Evolutionary conservation across 2,113 vertebrate species (phyloP).

Genomic region (Oreochromis niloticus): DNA sequence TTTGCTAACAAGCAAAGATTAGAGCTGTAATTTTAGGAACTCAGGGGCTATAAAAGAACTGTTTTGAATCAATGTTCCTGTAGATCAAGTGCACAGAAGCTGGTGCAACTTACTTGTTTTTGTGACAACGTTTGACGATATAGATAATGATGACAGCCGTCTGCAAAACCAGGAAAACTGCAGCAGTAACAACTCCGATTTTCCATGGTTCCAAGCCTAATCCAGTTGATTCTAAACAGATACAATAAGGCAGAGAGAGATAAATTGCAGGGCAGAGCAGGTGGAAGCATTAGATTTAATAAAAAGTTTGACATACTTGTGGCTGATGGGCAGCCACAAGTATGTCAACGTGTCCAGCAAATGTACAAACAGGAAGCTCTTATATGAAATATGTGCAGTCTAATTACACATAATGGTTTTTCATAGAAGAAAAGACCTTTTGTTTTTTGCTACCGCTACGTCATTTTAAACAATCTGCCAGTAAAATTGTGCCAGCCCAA

Average conservation of each 20-base stretch:
- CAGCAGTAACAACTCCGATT: conserved; percentile 66
- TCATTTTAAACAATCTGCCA: neutral
- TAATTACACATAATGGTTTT: neutral
- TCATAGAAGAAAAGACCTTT: neutral
- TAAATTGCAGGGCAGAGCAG: neutral
- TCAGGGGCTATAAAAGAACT: neutral
- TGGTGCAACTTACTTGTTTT: conserved; percentile 46
- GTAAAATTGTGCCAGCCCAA: neutral
- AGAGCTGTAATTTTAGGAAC: neutral
- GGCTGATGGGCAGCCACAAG: neutral
- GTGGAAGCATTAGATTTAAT: neutral
- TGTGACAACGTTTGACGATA: conserved; percentile 60
- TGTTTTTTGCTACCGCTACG: neutral
- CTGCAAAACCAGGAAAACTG: conserved; percentile 65
- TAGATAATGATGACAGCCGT: conserved; percentile 63
- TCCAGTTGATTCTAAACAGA: conserved; percentile 32
- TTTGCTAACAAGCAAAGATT: neutral
- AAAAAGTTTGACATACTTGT: neutral
- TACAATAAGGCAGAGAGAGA: neutral
- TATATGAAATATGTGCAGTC: neutral
- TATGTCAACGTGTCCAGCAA: neutral
- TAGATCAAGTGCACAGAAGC: neutral
- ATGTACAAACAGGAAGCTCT: neutral
- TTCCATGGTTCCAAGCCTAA: conserved; percentile 66
- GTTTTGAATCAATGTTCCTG: neutral